A percentile compares a stretch with the other conserved stretches of the same genome.
These are phyloP conservation scores for Craterocephalus amniculus DNA, from an alignment of 2,797 vertebrate genomes.

Conservation along the genomic window DNA sequence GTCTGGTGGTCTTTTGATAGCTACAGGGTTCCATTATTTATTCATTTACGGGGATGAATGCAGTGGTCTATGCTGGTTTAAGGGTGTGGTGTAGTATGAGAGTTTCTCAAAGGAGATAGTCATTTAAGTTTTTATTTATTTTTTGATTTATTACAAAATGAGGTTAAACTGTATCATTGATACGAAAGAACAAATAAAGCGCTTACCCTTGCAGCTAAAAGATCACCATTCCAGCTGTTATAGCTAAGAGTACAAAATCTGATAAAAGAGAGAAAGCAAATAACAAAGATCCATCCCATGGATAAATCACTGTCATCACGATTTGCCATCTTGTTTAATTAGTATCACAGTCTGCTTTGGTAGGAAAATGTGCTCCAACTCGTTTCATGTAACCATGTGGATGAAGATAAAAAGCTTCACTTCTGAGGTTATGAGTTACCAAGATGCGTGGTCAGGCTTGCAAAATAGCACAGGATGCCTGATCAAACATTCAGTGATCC, in stretches of 20 bases:
- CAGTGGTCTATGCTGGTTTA: conserved; percentile 44
- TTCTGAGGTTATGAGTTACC: conserved; percentile 53
- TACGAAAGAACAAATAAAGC: not conserved
- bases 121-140: not conserved
- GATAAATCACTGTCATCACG: conserved; percentile 26
- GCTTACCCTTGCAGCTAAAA: not conserved
- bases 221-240: not conserved
- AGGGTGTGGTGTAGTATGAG: not conserved
- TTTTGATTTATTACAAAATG: not conserved
- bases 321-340: conserved; percentile 55
- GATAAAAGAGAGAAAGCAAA: not conserved
- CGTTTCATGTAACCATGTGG: conserved; percentile 29
- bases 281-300: not conserved
- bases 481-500: conserved; percentile 61
- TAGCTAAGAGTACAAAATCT: not conserved
- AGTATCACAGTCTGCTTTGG: conserved; percentile 40
- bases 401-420: conserved; percentile 53
- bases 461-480: conserved; percentile 48
- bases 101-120: conserved; percentile 20
- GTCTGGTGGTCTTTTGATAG: conserved; percentile 64
- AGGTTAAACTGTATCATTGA: conserved; percentile 1
- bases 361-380: conserved; percentile 29
- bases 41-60: conserved; percentile 63
- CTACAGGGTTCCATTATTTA: conserved; percentile 71
- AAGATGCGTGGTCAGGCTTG: conserved; percentile 50